These are phyloP conservation scores for Arbacia lixula DNA, from an alignment of 53 echinoderm and acorn worm species.

Conservation along the genomic window DNA sequence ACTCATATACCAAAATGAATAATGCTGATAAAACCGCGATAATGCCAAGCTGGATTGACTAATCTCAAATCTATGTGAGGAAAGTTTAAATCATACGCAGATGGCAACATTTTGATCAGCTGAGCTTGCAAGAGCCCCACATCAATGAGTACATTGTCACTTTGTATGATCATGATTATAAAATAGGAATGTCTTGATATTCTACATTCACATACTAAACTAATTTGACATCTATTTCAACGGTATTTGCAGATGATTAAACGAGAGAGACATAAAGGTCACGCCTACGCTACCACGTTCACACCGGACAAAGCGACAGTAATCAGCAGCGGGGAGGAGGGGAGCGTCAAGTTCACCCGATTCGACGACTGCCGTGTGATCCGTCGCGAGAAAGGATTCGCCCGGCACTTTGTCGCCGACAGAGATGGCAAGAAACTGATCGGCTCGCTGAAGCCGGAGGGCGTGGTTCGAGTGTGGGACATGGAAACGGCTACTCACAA, in stretches of 20 bases:
- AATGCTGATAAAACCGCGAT: no score
- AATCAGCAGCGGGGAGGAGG: constrained; percentile 52
- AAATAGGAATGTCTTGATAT: no score
- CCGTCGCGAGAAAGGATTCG: neutral
- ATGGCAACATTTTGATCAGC: no score
- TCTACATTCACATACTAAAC: no score
- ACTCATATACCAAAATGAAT: no score
- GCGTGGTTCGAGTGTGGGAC: constrained; percentile 44
- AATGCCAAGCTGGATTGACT: no score
- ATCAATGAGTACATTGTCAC: no score
- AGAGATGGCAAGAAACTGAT: constrained; percentile 50
- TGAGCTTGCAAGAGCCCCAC: no score
- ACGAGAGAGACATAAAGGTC: constrained; percentile 71
- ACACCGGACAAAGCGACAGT: constrained; percentile 46
- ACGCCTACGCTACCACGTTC: constrained; percentile 50
- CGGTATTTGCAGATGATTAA: constrained; percentile 64
- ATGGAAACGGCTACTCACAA: neutral
- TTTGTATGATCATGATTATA: no score
- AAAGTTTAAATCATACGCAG: no score
- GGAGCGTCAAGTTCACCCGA: constrained; percentile 39
- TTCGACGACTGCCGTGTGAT: constrained; percentile 19
- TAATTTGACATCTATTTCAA: no score
- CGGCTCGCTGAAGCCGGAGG: constrained; percentile 21
- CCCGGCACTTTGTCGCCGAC: constrained; percentile 16
- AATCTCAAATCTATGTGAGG: no score